Percentiles rank a stretch among this genome's conserved stretches.
phyloP scores from a whole-genome alignment of 2,888 invertebrate genomes.

The Ypsolopha scabrella region DNA sequence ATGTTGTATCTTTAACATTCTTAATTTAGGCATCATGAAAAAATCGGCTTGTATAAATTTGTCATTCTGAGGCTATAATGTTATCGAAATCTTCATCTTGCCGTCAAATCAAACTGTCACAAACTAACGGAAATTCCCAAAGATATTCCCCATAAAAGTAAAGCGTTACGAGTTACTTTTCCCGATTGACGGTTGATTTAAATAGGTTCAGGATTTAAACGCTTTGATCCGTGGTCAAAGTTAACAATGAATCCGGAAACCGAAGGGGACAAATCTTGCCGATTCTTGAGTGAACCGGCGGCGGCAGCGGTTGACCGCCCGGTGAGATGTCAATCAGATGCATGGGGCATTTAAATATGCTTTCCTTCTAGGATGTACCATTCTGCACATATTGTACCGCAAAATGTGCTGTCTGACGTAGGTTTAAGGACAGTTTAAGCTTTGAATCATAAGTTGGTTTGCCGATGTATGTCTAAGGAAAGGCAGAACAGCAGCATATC shows the following conservation, averaged over 20 bases:
- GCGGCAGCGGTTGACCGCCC: constrained; percentile 47
- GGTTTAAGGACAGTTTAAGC: too few species aligned
- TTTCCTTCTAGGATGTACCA: not conserved
- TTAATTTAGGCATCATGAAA: too few species aligned
- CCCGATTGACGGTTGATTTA: constrained; percentile 35
- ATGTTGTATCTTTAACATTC: too few species aligned
- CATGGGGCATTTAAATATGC: constrained; percentile 49
- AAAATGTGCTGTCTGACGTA: too few species aligned
- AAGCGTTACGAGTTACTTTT: constrained; percentile 26
- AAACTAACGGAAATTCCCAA: constrained; percentile 46
- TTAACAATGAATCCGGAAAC: constrained; percentile 42
- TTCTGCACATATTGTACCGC: too few species aligned
- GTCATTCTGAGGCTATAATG: too few species aligned
- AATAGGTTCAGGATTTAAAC: constrained; percentile 49
- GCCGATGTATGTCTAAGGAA: constrained; percentile 40
- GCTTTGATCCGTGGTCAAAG: constrained; percentile 51
- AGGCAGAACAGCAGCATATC: constrained; percentile 10
- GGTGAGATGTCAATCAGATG: constrained; percentile 63
- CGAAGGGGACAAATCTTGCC: constrained; percentile 27
- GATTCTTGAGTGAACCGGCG: constrained; percentile 16
- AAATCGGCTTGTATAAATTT: too few species aligned
- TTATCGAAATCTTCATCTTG: too few species aligned
- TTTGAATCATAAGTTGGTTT: too few species aligned
- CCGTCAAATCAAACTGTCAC: not conserved
- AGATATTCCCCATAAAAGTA: constrained; percentile 13